phyloP scores from a whole-genome alignment of 2,797 vertebrate species.

The Phrynocephalus guinanensis region DNA sequence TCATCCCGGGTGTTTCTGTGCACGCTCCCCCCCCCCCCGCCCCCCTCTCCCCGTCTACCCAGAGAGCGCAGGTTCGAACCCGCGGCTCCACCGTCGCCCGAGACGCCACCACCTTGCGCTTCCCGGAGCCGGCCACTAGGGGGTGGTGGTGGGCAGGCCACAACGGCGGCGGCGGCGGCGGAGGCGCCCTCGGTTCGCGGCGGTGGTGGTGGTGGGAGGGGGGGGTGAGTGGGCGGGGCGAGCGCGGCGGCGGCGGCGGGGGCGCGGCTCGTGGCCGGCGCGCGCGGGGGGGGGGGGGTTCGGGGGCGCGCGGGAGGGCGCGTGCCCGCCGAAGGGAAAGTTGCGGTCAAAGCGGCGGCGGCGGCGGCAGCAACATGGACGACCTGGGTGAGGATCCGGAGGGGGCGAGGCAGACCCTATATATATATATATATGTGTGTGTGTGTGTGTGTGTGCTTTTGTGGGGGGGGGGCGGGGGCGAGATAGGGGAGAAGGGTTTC shows the following conservation, averaged over 20 bases:
- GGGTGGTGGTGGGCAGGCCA: neutral
- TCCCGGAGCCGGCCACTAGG: neutral
- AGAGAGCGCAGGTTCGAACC: too few species aligned
- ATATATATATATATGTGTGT: too few species aligned
- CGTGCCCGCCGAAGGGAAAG: neutral
- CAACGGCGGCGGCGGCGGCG: too few species aligned
- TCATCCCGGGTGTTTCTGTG: too few species aligned
- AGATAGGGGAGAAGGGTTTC: too few species aligned
- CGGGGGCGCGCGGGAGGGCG: neutral
- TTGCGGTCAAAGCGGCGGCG: conserved; percentile 56
- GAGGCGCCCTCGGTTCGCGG: too few species aligned
- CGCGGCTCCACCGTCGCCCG: too few species aligned
- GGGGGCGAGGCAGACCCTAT: neutral
- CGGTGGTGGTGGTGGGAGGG: too few species aligned
- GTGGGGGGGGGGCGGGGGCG: neutral
- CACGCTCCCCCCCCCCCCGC: too few species aligned
- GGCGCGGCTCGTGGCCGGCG: neutral
- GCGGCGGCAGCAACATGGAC: conserved; percentile 45
- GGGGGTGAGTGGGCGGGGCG: neutral
- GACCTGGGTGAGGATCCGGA: conserved; percentile 49
- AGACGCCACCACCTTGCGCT: neutral
- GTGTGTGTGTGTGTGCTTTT: too few species aligned
- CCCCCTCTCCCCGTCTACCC: too few species aligned
- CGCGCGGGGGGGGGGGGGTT: neutral
- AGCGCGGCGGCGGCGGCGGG: too few species aligned